phyloP scores from a whole-genome alignment of 2,113 vertebrate genomes.

The Chaetodon trifascialis region DNA sequence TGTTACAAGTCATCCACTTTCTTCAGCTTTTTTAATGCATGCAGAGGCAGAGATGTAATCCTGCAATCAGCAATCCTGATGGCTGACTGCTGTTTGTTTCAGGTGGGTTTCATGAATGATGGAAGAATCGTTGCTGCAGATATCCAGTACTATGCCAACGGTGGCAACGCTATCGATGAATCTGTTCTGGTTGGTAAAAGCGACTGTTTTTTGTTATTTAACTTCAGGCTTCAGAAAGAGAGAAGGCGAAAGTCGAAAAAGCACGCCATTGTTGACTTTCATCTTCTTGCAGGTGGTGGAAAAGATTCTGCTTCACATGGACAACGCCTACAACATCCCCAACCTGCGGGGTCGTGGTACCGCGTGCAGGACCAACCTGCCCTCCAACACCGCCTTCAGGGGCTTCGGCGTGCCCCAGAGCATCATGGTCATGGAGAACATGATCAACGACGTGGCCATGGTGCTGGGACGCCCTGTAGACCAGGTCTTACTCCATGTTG shows the following conservation, averaged over 20 bases:
- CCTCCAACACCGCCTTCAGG: constrained; percentile 89
- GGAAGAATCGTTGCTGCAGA: constrained; percentile 88
- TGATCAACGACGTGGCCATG: constrained; percentile 86
- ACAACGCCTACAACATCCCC: constrained; percentile 87
- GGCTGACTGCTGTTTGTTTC: constrained; percentile 4
- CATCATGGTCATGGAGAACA: constrained; percentile 83
- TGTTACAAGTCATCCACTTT: too few species aligned
- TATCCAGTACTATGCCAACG: constrained; percentile 85
- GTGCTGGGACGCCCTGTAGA: constrained; percentile 80
- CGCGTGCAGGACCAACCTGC: constrained; percentile 89
- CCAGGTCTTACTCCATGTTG: constrained; percentile 72
- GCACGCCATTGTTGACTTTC: fast-evolving
- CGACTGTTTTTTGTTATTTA: neutral
- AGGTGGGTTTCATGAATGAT: constrained; percentile 92
- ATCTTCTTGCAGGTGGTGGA: constrained; percentile 79
- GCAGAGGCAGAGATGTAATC: too few species aligned
- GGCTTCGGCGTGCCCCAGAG: constrained; percentile 89
- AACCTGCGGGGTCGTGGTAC: constrained; percentile 81
- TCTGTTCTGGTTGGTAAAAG: constrained; percentile 83
- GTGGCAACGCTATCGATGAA: constrained; percentile 86
- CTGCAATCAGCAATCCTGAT: too few species aligned
- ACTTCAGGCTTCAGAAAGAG: too few species aligned
- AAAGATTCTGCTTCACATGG: constrained; percentile 86
- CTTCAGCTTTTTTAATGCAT: too few species aligned
- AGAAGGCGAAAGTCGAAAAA: neutral